A percentile compares a stretch with the other conserved stretches of the same genome.
These are phyloP conservation scores for Eristalinus aeneus DNA, from an alignment of 2,888 invertebrate species.

Conservation along the genomic window DNA sequence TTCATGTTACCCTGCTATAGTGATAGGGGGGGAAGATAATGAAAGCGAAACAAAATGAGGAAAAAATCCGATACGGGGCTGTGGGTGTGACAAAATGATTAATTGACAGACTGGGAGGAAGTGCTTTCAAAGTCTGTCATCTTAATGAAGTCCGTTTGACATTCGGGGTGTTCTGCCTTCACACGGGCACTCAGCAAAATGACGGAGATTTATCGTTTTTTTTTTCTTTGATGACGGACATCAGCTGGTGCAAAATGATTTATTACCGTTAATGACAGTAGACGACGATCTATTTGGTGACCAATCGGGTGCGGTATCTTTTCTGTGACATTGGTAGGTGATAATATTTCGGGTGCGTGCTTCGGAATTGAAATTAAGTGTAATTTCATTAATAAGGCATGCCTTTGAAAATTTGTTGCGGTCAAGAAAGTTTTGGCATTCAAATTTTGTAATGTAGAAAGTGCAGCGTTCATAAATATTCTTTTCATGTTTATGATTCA, in stretches of 20 bases:
- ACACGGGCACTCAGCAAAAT: conserved; percentile 10
- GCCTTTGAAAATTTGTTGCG: not conserved
- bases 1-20: not conserved
- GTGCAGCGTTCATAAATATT: too few relatives aligned
- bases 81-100: conserved; percentile 60
- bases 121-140: conserved; percentile 62
- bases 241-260: conserved; percentile 53
- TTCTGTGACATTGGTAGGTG: conserved; percentile 22
- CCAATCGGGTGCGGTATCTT: conserved; percentile 34
- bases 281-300: conserved; percentile 36
- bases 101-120: conserved; percentile 41
- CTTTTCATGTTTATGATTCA: too few relatives aligned
- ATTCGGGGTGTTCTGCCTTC: conserved; percentile 27
- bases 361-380: conserved; percentile 11
- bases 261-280: conserved; percentile 52
- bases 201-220: conserved; percentile 60
- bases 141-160: conserved; percentile 61
- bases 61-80: conserved; percentile 21
- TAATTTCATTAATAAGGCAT: conserved; percentile 47
- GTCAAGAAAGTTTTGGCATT: not conserved
- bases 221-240: conserved; percentile 44
- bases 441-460: not conserved
- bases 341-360: conserved; percentile 24
- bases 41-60: not conserved
- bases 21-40: not conserved